These are phyloP conservation scores for Pampus argenteus DNA, from an alignment of 2,797 vertebrate species.

Conservation along the genomic window DNA sequence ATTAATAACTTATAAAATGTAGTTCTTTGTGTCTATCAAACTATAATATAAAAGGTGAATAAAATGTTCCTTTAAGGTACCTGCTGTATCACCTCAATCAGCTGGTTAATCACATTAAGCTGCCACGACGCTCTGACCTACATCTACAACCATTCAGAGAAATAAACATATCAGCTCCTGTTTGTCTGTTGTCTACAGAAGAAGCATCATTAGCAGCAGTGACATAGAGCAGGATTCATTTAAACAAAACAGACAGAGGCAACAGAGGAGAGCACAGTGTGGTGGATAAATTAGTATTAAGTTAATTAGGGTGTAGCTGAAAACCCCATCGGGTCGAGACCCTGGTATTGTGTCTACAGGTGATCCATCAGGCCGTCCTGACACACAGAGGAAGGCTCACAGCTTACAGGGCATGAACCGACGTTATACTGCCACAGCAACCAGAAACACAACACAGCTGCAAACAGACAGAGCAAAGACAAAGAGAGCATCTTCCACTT, in stretches of 20 bases:
- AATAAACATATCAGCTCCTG: slow-evolving; percentile 9
- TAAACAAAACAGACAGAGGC: slow-evolving; percentile 46
- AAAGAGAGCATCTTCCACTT: neutral
- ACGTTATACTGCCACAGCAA: slow-evolving; percentile 54
- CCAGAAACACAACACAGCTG: slow-evolving; percentile 32
- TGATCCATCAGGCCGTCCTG: slow-evolving; percentile 66
- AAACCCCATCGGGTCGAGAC: slow-evolving; percentile 47
- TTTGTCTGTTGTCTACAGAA: slow-evolving; percentile 17
- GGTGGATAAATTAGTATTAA: slow-evolving; percentile 68
- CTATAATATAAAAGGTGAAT: neutral
- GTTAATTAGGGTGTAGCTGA: slow-evolving; percentile 62
- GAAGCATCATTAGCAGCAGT: slow-evolving; percentile 46
- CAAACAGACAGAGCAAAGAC: slow-evolving; percentile 12
- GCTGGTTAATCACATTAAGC: neutral
- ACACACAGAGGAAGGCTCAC: slow-evolving; percentile 58
- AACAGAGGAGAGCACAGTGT: slow-evolving; percentile 47
- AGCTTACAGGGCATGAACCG: slow-evolving; percentile 47
- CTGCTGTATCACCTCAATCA: neutral
- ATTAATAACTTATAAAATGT: neutral
- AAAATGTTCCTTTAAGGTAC: neutral
- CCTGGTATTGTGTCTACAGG: slow-evolving; percentile 60
- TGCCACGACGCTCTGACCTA: neutral
- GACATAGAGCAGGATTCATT: slow-evolving; percentile 50
- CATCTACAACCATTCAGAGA: slow-evolving; percentile 7
- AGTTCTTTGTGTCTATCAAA: neutral